phyloP scores from a whole-genome alignment of 2,888 invertebrate species.

The Oxyteleia sp. region DNA sequence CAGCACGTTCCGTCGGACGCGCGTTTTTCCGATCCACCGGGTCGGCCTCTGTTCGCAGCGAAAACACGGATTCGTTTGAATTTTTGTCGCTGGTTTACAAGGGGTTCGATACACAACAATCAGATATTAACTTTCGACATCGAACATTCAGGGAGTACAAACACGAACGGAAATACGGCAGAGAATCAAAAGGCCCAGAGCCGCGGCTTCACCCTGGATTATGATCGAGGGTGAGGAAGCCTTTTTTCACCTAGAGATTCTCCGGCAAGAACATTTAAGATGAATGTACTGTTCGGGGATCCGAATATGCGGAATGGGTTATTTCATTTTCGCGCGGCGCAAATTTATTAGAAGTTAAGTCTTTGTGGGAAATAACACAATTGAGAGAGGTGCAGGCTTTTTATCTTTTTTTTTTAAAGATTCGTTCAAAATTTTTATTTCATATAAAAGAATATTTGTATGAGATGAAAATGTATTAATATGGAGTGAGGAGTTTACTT shows the following conservation, averaged over 20 bases:
- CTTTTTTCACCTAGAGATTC: conserved; percentile 41
- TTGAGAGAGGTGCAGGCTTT: too few relatives aligned
- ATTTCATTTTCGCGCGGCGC: conserved; percentile 24
- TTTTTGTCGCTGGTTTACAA: conserved; percentile 60
- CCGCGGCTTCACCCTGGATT: conserved; percentile 23
- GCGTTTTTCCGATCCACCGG: conserved; percentile 28
- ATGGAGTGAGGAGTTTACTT: too few relatives aligned
- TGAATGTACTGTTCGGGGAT: conserved; percentile 57
- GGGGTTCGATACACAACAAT: conserved; percentile 70
- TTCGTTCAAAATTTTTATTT: too few relatives aligned
- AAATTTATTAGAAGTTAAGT: conserved; percentile 31
- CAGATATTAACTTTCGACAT: conserved; percentile 72
- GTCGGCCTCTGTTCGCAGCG: conserved; percentile 51
- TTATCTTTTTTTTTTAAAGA: too few relatives aligned
- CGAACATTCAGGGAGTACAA: conserved; percentile 71
- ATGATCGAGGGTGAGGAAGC: conserved; percentile 15
- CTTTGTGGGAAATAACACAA: neutral
- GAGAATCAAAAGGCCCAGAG: conserved; percentile 49
- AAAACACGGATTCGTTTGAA: conserved; percentile 44
- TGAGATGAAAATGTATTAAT: too few relatives aligned
- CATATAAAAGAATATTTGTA: too few relatives aligned
- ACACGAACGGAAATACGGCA: conserved; percentile 49
- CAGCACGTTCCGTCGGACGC: neutral
- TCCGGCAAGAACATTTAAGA: conserved; percentile 65
- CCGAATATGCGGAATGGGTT: conserved; percentile 47